These are phyloP conservation scores for Ellobius talpinus DNA, from an alignment of 2,113 vertebrate genomes.

Conservation along the genomic window DNA sequence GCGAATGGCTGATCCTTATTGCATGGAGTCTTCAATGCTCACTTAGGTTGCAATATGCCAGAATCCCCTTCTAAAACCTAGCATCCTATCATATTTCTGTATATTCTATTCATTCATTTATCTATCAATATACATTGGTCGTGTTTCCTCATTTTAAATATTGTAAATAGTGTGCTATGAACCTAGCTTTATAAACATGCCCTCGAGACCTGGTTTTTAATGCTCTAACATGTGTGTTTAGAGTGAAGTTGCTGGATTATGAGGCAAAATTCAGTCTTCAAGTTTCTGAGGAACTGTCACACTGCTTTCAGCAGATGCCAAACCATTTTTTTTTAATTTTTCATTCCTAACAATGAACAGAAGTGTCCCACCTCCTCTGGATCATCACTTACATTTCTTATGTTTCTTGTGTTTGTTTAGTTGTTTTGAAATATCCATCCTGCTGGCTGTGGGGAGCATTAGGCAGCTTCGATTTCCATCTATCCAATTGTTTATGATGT, in stretches of 20 bases:
- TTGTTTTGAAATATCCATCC: neutral
- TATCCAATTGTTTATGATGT: neutral
- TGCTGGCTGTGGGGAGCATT: neutral
- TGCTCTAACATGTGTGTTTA: neutral
- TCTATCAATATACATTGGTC: neutral
- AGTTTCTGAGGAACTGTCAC: neutral
- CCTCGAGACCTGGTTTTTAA: neutral
- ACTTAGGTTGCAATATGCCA: neutral
- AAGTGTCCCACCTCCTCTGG: neutral
- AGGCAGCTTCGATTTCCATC: neutral
- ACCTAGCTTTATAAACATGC: neutral
- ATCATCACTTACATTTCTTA: too few species aligned
- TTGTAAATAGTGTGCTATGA: neutral
- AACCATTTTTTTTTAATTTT: neutral
- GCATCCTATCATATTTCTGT: neutral
- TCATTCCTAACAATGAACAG: neutral
- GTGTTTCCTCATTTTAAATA: neutral
- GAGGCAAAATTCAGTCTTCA: neutral
- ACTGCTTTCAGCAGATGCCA: neutral
- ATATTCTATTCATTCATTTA: neutral
- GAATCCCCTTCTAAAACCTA: neutral
- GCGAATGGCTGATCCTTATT: neutral
- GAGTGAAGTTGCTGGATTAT: neutral
- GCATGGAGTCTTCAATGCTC: neutral
- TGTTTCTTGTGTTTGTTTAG: neutral